phyloP scores from a whole-genome alignment of 2,888 invertebrate genomes.

The Allolobophora icterica region DNA sequence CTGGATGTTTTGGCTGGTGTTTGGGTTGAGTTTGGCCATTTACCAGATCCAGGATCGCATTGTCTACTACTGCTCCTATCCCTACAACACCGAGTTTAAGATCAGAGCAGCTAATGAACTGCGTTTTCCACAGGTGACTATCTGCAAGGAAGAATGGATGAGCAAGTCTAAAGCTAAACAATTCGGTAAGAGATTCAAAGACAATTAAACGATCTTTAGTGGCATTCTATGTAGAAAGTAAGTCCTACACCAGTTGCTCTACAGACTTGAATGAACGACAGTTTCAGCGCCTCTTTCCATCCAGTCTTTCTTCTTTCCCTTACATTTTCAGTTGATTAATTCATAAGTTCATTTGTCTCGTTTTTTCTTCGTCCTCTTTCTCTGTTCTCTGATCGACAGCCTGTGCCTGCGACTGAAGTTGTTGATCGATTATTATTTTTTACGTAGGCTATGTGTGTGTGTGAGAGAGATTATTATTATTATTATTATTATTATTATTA shows the following conservation, averaged over 20 bases:
- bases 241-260: too few species aligned
- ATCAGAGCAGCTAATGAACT: neutral
- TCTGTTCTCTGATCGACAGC: too few species aligned
- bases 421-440: too few species aligned
- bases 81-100: constrained; percentile 25
- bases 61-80: constrained; percentile 32
- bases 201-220: neutral
- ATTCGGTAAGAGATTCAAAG: constrained; percentile 12
- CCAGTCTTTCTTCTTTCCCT: too few species aligned
- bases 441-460: too few species aligned
- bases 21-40: constrained; percentile 28
- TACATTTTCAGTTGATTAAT: too few species aligned
- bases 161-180: neutral
- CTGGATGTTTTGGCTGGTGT: constrained; percentile 25
- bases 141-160: constrained; percentile 35
- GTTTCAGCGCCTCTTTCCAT: too few species aligned
- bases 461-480: too few species aligned
- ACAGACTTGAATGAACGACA: neutral
- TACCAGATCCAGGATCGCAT: constrained; percentile 36
- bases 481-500: too few species aligned
- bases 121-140: constrained; percentile 33
- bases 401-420: too few species aligned
- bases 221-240: neutral
- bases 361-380: too few species aligned
- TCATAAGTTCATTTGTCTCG: too few species aligned